These are phyloP conservation scores for Chaetodon trifascialis DNA, from an alignment of 2,113 vertebrate species.

Conservation along the genomic window DNA sequence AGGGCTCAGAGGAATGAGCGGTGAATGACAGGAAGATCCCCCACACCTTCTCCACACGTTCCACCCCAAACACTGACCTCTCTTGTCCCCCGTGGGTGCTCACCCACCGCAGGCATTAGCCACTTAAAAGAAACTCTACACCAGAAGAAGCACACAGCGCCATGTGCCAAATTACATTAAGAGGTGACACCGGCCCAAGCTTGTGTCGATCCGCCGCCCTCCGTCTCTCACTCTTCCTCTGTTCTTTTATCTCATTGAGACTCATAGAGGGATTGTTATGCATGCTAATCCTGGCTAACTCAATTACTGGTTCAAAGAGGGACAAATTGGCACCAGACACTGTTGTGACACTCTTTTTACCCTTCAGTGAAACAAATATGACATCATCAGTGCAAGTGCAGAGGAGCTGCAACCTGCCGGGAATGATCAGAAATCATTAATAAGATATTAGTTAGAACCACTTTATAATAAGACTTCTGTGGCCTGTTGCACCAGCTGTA, in stretches of 20 bases:
- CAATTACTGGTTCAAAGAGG: constrained; percentile 74
- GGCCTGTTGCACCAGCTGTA: not conserved
- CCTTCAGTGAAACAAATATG: constrained; percentile 19
- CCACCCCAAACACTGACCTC: constrained; percentile 83
- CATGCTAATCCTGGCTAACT: constrained; percentile 69
- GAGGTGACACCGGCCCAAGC: constrained; percentile 75
- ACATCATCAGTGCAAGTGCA: constrained; percentile 15
- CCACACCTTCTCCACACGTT: constrained; percentile 78
- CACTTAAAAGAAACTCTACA: constrained; percentile 86
- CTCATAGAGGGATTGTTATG: constrained; percentile 51
- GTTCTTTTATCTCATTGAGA: constrained; percentile 67
- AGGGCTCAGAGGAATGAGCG: constrained; percentile 70
- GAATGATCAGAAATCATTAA: not conserved
- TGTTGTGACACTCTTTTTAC: constrained; percentile 30
- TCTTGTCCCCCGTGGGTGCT: constrained; percentile 77
- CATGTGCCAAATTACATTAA: constrained; percentile 80
- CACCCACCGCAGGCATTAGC: constrained; percentile 84
- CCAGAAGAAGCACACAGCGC: constrained; percentile 78
- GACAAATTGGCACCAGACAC: constrained; percentile 71
- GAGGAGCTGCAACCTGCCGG: constrained; percentile 32
- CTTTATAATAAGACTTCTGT: no score
- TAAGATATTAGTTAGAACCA: no score
- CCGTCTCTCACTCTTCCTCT: constrained; percentile 25
- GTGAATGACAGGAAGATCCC: constrained; percentile 85
- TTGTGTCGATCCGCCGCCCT: constrained; percentile 58